Evolutionary conservation across 2,888 invertebrate genomes (phyloP), one percentile per base, ranked within the genome.

Genomic region (Platerodrilus igneus): DNA sequence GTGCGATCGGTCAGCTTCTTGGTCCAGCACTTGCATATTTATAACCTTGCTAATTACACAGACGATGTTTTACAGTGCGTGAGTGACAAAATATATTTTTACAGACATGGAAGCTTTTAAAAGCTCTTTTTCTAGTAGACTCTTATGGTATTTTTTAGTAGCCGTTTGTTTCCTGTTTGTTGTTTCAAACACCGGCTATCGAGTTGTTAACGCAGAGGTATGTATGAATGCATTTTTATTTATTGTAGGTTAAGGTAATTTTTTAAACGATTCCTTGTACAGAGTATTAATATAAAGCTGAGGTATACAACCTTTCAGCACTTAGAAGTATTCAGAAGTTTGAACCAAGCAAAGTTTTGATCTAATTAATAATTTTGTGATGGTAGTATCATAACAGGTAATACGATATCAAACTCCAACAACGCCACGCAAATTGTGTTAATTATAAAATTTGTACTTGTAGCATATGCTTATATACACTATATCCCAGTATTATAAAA

Each of bases 141-240:
- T 50, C 38, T 28, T 47, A 45, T 49, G 50, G 47, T 46, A 51
- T 32, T 50, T 48, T 46, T 26, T 50, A 48, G 34, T 48, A 41
- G 40, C 43, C 41, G 46, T 40, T 26, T 43, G 41, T 34, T 36
- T 51, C 40, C 42, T 53, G 32, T 38, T 35, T 25, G 22, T 45
- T 25, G 17, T 52, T 37, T 35, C 47, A 32, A 42, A 47, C 42
- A 41, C 37, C 32, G 40, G 33, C 32, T 43, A 45, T 51, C 52
- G 49, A n/a, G n/a, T n/a, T n/a, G n/a, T n/a, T n/a, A n/a, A n/a
- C 29, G 55, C 55, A 31, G 51, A 53, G 48, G 47, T 48, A 32
- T 17, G 37, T 42, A 45, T 37, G 39, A 45, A 43, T 39, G 20
- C 38, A 42, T 21, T 26, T 41, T 46, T 39, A 21, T 17, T 37